phyloP scores from a whole-genome alignment of 2,888 invertebrate species.

The Agrilus cyanescens region DNA sequence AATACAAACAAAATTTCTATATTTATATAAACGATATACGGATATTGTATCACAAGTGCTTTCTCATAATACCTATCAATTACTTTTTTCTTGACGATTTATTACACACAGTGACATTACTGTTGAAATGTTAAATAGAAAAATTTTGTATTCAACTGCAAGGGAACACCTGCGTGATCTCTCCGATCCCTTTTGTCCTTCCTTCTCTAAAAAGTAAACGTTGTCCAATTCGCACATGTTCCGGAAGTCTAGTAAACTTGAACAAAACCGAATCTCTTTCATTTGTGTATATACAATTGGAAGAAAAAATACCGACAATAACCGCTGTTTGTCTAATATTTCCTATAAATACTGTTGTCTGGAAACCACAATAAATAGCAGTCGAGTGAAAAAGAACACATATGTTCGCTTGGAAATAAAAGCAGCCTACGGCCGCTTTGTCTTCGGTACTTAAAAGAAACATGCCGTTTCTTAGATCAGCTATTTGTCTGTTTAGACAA shows the following conservation, averaged over 20 bases:
- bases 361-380: slow-evolving; percentile 71
- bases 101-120: background rate
- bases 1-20: no score
- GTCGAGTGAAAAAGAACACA: slow-evolving; percentile 81
- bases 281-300: slow-evolving; percentile 62
- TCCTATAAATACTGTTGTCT: slow-evolving; percentile 90
- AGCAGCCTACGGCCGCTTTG: slow-evolving; percentile 31
- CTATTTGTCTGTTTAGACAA: slow-evolving; percentile 50
- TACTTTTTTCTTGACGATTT: background rate
- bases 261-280: slow-evolving; percentile 79
- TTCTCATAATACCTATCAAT: background rate
- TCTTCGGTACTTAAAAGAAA: slow-evolving; percentile 51
- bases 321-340: slow-evolving; percentile 93
- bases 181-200: slow-evolving; percentile 75
- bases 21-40: no score
- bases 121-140: background rate
- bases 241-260: slow-evolving; percentile 79
- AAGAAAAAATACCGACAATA: slow-evolving; percentile 61
- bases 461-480: slow-evolving; percentile 70
- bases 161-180: slow-evolving; percentile 66
- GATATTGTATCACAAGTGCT: background rate
- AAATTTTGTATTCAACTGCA: background rate
- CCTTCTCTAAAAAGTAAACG: slow-evolving; percentile 75
- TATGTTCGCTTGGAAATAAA: slow-evolving; percentile 65
- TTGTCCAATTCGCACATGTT: slow-evolving; percentile 70